Evolutionary conservation across 2,888 invertebrate species (phyloP).

Genomic region (Patella caerulea): DNA sequence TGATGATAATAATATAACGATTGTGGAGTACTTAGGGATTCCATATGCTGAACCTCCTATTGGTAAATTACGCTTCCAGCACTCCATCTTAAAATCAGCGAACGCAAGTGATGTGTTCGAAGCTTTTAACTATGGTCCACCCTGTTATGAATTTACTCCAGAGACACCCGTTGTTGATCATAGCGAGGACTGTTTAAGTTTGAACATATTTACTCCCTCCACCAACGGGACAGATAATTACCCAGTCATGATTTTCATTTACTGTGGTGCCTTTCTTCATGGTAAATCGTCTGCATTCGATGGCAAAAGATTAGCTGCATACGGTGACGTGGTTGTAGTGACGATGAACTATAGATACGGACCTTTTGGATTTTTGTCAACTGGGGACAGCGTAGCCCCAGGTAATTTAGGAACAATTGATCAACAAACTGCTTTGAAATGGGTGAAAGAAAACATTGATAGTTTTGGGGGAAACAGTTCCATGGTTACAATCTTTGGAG

Average conservation of each 20-base stretch:
- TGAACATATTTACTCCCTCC: background rate
- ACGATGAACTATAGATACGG: constrained; percentile 52
- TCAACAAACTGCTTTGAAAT: constrained; percentile 48
- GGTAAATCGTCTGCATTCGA: constrained; percentile 45
- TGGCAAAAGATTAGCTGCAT: constrained; percentile 39
- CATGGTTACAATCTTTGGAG: constrained; percentile 50
- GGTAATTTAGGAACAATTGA: constrained; percentile 59
- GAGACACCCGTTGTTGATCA: background rate
- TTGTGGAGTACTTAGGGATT: no score
- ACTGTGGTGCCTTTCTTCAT: constrained; percentile 44
- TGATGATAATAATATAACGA: no score
- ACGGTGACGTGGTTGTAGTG: constrained; percentile 44
- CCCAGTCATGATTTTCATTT: constrained; percentile 47
- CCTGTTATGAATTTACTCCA: background rate
- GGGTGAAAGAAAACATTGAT: constrained; percentile 51
- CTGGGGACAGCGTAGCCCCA: constrained; percentile 40
- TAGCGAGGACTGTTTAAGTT: background rate
- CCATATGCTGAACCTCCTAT: no score
- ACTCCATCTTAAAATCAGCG: no score
- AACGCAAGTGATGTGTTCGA: no score
- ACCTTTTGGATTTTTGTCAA: constrained; percentile 52
- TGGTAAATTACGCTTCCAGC: no score
- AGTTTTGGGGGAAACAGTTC: constrained; percentile 46
- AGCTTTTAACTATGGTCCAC: background rate
- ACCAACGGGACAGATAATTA: background rate